A percentile compares a stretch with the other conserved stretches of the same genome.
Conservation (phyloP, 2,888 invertebrate genomes). For the Tryphoninae sp. region DNA sequence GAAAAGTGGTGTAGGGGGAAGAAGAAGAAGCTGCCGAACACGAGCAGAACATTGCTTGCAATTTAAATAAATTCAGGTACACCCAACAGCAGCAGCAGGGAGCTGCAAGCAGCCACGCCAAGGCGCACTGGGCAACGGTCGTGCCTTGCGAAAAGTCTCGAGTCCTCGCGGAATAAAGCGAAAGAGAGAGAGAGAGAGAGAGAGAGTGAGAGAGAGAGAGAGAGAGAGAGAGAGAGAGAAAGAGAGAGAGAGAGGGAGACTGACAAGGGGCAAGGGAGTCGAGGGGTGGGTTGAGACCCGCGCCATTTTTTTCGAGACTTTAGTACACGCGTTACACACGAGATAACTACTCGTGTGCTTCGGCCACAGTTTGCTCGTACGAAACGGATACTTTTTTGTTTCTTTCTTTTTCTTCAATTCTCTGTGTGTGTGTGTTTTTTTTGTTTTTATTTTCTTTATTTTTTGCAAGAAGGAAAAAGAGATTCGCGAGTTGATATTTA, state of each 20-base stretch:
- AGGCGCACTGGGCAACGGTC: neutral
- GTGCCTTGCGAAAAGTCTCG: constrained; percentile 39
- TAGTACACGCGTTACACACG: constrained; percentile 59
- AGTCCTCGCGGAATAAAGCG: constrained; percentile 30
- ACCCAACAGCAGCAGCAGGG: constrained; percentile 51
- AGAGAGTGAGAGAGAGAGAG: constrained; percentile 42
- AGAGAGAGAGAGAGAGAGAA: too few relatives aligned
- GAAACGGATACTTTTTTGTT: neutral
- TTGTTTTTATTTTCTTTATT: neutral
- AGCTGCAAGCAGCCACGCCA: constrained; percentile 48
- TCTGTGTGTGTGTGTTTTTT: neutral
- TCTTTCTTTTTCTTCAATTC: neutral
- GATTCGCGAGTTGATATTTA: constrained; percentile 7
- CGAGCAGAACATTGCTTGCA: constrained; percentile 80
- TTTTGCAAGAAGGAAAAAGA: neutral
- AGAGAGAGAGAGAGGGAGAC: constrained; percentile 27
- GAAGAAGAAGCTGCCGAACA: constrained; percentile 80
- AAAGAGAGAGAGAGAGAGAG: neutral
- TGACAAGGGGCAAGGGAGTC: too few relatives aligned
- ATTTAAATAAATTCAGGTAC: constrained; percentile 80
- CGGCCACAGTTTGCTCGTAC: constrained; percentile 17
- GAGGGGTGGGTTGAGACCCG: constrained; percentile 1
- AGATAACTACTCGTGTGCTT: constrained; percentile 44
- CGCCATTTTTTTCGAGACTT: constrained; percentile 46
- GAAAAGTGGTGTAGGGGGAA: constrained; percentile 30